phyloP scores from a whole-genome alignment of 2,797 vertebrate species.

The Tachyglossus aculeatus region DNA sequence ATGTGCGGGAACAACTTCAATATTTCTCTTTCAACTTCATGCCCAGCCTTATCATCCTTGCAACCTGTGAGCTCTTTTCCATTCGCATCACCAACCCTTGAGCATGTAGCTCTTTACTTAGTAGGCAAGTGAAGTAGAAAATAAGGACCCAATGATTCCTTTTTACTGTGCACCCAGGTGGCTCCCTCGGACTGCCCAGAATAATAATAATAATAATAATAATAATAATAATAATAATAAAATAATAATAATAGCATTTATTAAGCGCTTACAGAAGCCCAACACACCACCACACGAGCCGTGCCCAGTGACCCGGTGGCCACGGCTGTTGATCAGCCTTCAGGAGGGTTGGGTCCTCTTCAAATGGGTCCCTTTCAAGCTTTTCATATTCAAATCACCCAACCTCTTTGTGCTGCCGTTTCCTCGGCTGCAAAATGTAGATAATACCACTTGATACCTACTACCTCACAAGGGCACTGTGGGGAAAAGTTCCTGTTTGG shows the following conservation, averaged over 20 bases:
- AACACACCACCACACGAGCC: too few relatives aligned
- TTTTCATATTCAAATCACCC: not conserved
- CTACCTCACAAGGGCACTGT: not conserved
- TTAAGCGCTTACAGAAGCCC: too few relatives aligned
- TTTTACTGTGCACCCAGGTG: not conserved
- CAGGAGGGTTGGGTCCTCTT: not conserved
- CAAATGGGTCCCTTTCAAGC: too few relatives aligned
- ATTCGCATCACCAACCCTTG: not conserved
- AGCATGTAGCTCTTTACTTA: not conserved
- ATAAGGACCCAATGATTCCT: not conserved
- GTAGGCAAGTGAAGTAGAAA: not conserved
- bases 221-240: too few relatives aligned
- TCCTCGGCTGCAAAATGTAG: not conserved
- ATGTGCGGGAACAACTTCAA: not conserved
- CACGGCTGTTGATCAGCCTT: not conserved
- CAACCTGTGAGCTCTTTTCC: not conserved
- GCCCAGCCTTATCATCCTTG: not conserved
- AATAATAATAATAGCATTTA: too few relatives aligned
- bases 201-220: too few relatives aligned
- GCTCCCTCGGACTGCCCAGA: not conserved
- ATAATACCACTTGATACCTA: not conserved
- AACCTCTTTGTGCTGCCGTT: not conserved
- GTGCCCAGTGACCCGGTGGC: not conserved
- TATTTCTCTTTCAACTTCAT: not conserved
- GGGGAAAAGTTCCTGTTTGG: not conserved